Evolutionary conservation across 1,140 invertebrate species (phyloP).

Genomic region (Cephus cinctus): DNA sequence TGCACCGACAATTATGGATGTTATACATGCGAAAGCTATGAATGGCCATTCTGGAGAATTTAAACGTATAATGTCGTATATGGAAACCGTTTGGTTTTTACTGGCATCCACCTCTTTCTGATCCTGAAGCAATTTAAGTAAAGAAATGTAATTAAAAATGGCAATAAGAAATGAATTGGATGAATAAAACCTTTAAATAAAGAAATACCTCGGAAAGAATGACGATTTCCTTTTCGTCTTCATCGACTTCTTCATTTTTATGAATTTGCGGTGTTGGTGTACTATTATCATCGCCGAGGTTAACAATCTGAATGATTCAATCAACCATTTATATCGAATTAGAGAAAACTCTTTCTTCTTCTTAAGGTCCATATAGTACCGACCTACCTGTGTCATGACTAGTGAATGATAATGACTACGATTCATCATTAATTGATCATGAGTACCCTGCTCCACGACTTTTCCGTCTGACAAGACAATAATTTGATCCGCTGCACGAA

Average conservation of each 20-base stretch:
- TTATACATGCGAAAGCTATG: constrained; percentile 67
- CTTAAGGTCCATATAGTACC: constrained; percentile 13
- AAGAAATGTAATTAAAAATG: not conserved
- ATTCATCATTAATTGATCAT: constrained; percentile 68
- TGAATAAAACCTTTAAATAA: too few species aligned
- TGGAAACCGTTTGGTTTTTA: constrained; percentile 33
- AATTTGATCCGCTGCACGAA: constrained; percentile 77
- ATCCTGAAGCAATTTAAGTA: not conserved
- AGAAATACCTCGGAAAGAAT: not conserved
- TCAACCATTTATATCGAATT: not conserved
- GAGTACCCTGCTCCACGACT: constrained; percentile 72
- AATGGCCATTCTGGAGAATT: constrained; percentile 74
- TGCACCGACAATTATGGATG: constrained; percentile 68
- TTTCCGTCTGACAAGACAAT: constrained; percentile 70
- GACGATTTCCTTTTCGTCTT: not conserved
- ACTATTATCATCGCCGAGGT: not conserved
- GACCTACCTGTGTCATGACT: constrained; percentile 61
- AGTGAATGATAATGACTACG: constrained; percentile 79
- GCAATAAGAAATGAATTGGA: too few species aligned
- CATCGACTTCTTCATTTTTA: not conserved
- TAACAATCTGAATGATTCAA: not conserved
- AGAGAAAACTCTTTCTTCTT: constrained; percentile 3
- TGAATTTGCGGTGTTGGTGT: not conserved
- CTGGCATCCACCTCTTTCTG: constrained; percentile 5
- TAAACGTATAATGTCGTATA: constrained; percentile 62